Evolutionary conservation across 2,113 vertebrate species (phyloP), one percentile per base, ranked within the genome.

Genomic region (Lethenteron camtschaticum): DNA sequence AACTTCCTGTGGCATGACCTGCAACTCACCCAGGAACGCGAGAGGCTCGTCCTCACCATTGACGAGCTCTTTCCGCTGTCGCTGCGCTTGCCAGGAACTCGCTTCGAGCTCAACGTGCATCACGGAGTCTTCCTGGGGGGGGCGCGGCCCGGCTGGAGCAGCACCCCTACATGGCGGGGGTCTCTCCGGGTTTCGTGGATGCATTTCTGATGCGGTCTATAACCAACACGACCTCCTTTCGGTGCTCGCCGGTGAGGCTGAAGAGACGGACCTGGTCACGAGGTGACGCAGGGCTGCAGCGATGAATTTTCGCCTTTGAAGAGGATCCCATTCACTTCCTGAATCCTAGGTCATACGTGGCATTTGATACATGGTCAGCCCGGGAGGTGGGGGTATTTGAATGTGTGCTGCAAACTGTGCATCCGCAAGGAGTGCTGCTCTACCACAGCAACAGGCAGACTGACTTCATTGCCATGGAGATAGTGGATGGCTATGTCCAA

Each of bases 311-410:
- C 89, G 82, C 86, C 60, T 78, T 73, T 2, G 83, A 89, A 71
- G 80, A 85, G 56, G 85, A 92, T 11, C 76, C 88, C 2, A 79
- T 95, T 72, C 92, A 81, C 78, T 90, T 94, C 75, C 94, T 94
- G 75, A 97, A 87, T 75, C 87, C 90, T 6, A 84, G 81, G 73
- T 88, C 87, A 12, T 94, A 83, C 55, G 68, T 90, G 73, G 81
- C 82, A 57, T 79, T 94, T 74, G 80, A 85, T 13, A 70, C n/a
- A 24, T 66, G 74, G 0, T 88, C 83, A 84, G 81, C 74, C 2
- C 4, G 77, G 63, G 78, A 75, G 1, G 60, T 76, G 1, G 81
- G 80, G 11, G 81, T 81, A 9, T 79, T 90, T 11, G 78, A 87
- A 71, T 88, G 73, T 76, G 69, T 80, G 4, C 70, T 92, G 56